phyloP scores from a whole-genome alignment of 2,797 vertebrate genomes.

The Semaprochilodus insignis region DNA sequence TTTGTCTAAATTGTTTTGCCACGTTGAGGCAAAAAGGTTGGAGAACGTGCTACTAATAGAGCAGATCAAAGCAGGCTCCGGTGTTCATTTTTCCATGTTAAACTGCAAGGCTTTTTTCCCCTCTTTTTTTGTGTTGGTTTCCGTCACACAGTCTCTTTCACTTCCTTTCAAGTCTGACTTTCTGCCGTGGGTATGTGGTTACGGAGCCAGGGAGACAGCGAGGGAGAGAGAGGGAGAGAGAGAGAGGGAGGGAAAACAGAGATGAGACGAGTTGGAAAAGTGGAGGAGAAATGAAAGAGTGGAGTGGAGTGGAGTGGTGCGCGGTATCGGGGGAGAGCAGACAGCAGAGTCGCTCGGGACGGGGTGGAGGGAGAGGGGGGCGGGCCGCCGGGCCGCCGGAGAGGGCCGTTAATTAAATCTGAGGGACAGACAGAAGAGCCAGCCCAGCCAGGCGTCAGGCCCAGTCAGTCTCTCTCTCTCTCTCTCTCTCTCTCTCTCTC shows the following conservation, averaged over 20 bases:
- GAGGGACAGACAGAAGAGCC: constrained; percentile 83
- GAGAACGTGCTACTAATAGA: constrained; percentile 30
- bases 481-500: constrained; percentile 4
- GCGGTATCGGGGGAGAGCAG: constrained; percentile 72
- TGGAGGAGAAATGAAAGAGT: constrained; percentile 73
- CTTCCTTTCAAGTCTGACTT: constrained; percentile 61
- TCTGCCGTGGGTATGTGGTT: constrained; percentile 57
- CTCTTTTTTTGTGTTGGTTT: constrained; percentile 41
- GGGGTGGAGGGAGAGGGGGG: constrained; percentile 64
- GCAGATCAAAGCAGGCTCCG: constrained; percentile 30
- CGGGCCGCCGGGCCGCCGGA: constrained; percentile 72
- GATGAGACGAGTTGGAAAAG: constrained; percentile 65
- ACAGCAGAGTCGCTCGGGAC: constrained; percentile 65
- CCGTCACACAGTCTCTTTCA: constrained; percentile 59
- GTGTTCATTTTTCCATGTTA: constrained; percentile 48
- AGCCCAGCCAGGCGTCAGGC: constrained; percentile 74
- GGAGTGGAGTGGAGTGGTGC: constrained; percentile 62
- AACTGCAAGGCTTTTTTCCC: constrained; percentile 40
- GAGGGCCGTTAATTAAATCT: constrained; percentile 86
- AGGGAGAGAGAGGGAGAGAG: constrained; percentile 49
- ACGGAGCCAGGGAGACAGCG: constrained; percentile 56
- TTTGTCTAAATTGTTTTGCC: neutral
- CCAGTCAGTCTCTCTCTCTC: constrained; percentile 48
- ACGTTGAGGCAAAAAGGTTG: constrained; percentile 24
- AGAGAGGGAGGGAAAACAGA: constrained; percentile 44